phyloP scores from a whole-genome alignment of 2,797 vertebrate species.

The Peromyscus aztecus region DNA sequence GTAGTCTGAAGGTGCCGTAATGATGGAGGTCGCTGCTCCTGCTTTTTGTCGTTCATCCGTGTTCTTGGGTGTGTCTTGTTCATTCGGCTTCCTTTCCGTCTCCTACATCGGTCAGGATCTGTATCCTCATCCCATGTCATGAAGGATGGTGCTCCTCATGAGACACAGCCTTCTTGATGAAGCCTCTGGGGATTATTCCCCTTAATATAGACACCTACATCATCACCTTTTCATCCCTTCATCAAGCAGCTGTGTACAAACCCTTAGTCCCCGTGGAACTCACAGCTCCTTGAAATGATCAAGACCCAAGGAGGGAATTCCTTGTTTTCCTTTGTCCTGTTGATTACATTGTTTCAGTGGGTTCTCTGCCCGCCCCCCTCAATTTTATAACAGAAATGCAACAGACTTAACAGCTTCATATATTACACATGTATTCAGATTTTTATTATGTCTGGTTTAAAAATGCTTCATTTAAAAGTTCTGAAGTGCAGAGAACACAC shows the following conservation, averaged over 20 bases:
- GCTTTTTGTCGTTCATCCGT: neutral
- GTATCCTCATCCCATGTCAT: neutral
- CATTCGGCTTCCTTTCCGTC: too few species aligned
- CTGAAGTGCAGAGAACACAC: neutral
- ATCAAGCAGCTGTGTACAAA: neutral
- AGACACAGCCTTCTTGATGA: neutral
- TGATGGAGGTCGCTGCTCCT: too few species aligned
- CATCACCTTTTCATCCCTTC: neutral
- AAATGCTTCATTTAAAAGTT: neutral
- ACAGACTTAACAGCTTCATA: neutral
- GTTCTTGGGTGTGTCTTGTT: neutral
- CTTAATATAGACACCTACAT: neutral
- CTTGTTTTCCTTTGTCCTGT: neutral
- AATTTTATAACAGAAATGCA: neutral
- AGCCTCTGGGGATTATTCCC: neutral
- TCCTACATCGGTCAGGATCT: neutral
- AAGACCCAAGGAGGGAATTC: neutral
- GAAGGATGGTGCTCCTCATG: neutral
- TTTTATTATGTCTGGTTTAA: constrained; percentile 4
- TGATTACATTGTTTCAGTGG: neutral
- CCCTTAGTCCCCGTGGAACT: neutral
- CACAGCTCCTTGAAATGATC: neutral
- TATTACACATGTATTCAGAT: neutral
- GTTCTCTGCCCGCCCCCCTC: too few species aligned
- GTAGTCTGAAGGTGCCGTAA: accelerated